These are phyloP conservation scores for Pluvianellus socialis DNA, from an alignment of 2,113 vertebrate species.

Conservation along the genomic window DNA sequence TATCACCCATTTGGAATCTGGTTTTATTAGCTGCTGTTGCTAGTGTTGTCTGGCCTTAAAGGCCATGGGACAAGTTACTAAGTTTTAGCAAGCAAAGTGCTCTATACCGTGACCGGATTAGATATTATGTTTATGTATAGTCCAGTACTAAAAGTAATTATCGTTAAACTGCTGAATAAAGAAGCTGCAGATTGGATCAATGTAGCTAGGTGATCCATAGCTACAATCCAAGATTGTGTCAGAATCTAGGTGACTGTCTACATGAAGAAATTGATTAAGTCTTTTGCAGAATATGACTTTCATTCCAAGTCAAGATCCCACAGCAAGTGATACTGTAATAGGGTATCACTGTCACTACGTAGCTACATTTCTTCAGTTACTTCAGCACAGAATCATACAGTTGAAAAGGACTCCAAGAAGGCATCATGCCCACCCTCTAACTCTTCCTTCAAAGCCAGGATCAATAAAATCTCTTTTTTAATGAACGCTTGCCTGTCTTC, in stretches of 20 bases:
- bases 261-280: neutral
- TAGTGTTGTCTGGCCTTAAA: neutral
- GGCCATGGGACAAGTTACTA: neutral
- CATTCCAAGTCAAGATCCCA: neutral
- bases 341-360: neutral
- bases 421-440: fast-evolving
- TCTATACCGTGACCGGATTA: neutral
- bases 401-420: neutral
- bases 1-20: neutral
- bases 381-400: neutral
- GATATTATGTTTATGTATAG: neutral
- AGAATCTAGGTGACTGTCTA: neutral
- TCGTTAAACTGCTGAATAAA: neutral
- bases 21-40: neutral
- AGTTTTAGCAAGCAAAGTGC: neutral
- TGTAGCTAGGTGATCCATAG: neutral
- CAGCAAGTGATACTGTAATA: neutral
- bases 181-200: neutral
- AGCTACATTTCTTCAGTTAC: neutral
- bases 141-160: neutral
- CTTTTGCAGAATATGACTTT: neutral
- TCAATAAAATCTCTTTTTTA: neutral
- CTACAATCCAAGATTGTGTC: neutral
- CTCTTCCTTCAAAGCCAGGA: neutral
- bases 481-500: neutral